Percentiles rank a stretch among this genome's conserved stretches.
phyloP scores from a whole-genome alignment of 1,140 invertebrate species.

The Daktulosphaira vitifoliae region DNA sequence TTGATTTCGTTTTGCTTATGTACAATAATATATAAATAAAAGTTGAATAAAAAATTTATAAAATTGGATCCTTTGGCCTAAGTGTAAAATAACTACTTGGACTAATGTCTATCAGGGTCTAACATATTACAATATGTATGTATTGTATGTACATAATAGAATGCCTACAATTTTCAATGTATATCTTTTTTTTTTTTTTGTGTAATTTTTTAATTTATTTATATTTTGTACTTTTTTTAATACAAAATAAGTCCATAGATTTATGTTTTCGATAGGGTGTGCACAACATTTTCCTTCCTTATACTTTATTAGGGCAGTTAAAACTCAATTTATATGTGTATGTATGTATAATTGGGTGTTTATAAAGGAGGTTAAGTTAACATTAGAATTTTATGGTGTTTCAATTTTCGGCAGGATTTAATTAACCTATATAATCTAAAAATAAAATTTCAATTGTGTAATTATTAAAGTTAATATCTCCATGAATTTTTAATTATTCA shows the following conservation, averaged over 20 bases:
- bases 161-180: slow-evolving; percentile 32
- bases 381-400: slow-evolving; percentile 21
- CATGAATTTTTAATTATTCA: slow-evolving; percentile 22
- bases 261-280: slow-evolving; percentile 32
- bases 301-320: slow-evolving; percentile 15
- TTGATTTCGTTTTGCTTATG: slow-evolving; percentile 34
- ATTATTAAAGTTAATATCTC: slow-evolving; percentile 25
- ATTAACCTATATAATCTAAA: slow-evolving; percentile 10
- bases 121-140: slow-evolving; percentile 30
- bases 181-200: slow-evolving; percentile 32
- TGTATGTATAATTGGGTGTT: too few relatives aligned
- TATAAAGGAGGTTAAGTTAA: slow-evolving; percentile 26
- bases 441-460: slow-evolving; percentile 27
- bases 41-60: slow-evolving; percentile 31
- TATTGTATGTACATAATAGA: slow-evolving; percentile 34
- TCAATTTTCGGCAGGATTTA: slow-evolving; percentile 24
- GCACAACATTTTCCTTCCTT: slow-evolving; percentile 28
- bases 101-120: slow-evolving; percentile 31
- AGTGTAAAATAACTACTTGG: slow-evolving; percentile 31
- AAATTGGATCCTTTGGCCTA: slow-evolving; percentile 33
- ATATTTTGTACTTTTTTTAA: slow-evolving; percentile 34
- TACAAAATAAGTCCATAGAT: slow-evolving; percentile 33
- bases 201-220: slow-evolving; percentile 34
- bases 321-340: not conserved
- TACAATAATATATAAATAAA: slow-evolving; percentile 34